Evolutionary conservation across 2,113 vertebrate genomes (phyloP).

Genomic region (Sinocyclocheilus rhinocerous): DNA sequence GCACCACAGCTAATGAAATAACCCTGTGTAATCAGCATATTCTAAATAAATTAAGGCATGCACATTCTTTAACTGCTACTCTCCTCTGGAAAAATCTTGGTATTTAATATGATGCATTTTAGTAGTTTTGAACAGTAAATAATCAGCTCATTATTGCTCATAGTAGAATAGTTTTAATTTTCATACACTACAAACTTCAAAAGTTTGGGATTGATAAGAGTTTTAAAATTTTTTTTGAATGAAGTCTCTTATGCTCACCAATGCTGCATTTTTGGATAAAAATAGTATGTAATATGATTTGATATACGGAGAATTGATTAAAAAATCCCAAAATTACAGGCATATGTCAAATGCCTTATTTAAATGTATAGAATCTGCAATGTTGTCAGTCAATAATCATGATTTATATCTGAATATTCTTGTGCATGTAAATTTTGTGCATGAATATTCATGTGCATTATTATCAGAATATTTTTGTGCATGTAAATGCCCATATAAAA

Average conservation of each 20-base stretch:
- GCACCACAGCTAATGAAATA: conserved; percentile 5
- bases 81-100: not conserved
- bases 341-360: not conserved
- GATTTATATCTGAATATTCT: not conserved
- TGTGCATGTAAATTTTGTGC: not conserved
- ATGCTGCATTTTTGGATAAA: not conserved
- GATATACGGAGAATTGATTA: not conserved
- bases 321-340: not conserved
- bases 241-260: not conserved
- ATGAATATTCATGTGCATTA: not conserved
- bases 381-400: not conserved
- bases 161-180: not conserved
- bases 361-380: not conserved
- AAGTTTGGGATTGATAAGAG: not conserved
- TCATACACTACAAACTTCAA: not conserved
- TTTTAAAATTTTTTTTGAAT: not conserved
- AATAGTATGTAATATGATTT: not conserved
- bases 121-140: not conserved
- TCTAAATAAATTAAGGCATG: not conserved
- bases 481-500: not conserved
- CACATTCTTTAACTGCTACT: not conserved
- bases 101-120: conserved; percentile 3
- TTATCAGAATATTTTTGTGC: not conserved
- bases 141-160: not conserved
- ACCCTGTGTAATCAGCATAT: conserved; percentile 1